phyloP scores from a whole-genome alignment of 92 coral and sea anemone species.

The Blastomussa wellsi region DNA sequence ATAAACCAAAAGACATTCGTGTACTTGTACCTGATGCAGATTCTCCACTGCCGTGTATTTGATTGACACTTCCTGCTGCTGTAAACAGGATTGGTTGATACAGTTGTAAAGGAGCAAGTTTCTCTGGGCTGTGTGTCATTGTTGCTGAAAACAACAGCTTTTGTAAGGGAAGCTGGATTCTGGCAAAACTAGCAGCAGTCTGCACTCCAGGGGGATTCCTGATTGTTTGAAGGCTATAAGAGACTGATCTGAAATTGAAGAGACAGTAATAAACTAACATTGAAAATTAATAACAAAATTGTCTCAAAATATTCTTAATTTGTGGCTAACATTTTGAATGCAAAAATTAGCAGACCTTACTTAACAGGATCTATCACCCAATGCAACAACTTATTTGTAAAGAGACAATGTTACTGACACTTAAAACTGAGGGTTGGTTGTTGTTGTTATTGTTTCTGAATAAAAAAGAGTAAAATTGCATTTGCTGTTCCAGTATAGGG shows the following conservation, averaged over 20 bases:
- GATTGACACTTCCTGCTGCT: constrained; percentile 48
- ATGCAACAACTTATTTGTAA: too few relatives aligned
- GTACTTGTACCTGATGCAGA: constrained; percentile 23
- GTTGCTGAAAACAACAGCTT: constrained; percentile 97
- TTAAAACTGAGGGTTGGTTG: too few relatives aligned
- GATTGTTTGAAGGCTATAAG: constrained; percentile 55
- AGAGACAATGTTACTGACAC: too few relatives aligned
- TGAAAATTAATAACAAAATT: neutral
- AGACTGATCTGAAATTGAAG: constrained; percentile 31
- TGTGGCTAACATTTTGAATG: too few relatives aligned
- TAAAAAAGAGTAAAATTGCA: too few relatives aligned
- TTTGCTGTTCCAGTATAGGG: too few relatives aligned
- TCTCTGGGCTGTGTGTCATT: constrained; percentile 94
- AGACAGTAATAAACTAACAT: neutral
- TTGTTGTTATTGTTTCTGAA: too few relatives aligned
- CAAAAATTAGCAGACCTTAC: too few relatives aligned
- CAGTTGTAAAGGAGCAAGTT: constrained; percentile 83
- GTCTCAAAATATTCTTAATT: too few relatives aligned
- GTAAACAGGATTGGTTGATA: constrained; percentile 73
- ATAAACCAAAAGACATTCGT: too few relatives aligned
- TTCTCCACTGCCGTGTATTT: constrained; percentile 10
- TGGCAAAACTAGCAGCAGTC: constrained; percentile 69
- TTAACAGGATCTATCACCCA: too few relatives aligned
- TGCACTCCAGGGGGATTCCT: constrained; percentile 57
- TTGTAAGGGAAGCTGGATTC: constrained; percentile 85